phyloP scores from a whole-genome alignment of 23 tunicate species.

The Diplosoma virens region DNA sequence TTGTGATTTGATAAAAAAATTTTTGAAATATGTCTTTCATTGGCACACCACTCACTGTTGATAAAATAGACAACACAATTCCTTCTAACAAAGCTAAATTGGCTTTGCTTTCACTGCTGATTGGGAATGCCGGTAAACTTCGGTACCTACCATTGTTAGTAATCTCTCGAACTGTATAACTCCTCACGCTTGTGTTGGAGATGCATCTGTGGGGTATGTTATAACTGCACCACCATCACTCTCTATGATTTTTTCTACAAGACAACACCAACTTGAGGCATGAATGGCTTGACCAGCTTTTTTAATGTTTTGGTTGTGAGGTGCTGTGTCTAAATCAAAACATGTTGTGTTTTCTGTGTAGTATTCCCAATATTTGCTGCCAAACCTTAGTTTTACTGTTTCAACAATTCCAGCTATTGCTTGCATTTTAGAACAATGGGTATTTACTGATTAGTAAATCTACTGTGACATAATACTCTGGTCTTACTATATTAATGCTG shows the following conservation, averaged over 20 bases:
- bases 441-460: neutral
- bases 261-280: neutral
- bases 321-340: neutral
- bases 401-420: neutral
- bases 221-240: neutral
- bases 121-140: neutral
- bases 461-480: neutral
- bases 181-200: neutral
- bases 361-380: neutral
- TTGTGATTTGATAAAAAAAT: neutral
- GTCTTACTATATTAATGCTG: neutral
- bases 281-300: neutral
- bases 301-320: neutral
- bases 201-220: neutral
- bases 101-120: neutral
- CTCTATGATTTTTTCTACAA: neutral
- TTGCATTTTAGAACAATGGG: neutral
- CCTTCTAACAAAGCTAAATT: neutral
- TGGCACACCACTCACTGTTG: neutral
- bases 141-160: neutral
- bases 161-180: neutral
- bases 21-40: neutral
- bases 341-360: neutral
- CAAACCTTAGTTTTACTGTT: neutral
- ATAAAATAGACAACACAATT: neutral